A percentile compares a stretch with the other conserved stretches of the same genome.
phyloP scores from a whole-genome alignment of 2,797 vertebrate species.

The Lophura swinhoii region DNA sequence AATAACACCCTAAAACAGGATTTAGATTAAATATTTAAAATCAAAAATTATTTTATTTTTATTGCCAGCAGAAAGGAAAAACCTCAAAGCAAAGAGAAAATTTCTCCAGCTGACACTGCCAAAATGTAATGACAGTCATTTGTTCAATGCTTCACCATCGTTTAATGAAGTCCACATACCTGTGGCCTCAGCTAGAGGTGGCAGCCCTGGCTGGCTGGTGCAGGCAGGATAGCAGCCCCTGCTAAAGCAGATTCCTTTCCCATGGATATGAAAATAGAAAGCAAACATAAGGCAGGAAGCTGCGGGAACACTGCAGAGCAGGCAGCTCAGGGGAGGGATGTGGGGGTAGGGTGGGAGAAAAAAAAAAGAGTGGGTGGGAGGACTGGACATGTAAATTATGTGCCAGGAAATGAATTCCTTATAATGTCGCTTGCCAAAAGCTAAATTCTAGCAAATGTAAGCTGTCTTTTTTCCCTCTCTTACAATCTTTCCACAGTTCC shows the following conservation, averaged over 20 bases:
- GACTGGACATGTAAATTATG: constrained; percentile 78
- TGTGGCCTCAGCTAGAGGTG: constrained; percentile 10
- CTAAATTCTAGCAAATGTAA: constrained; percentile 72
- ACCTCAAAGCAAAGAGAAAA: constrained; percentile 33
- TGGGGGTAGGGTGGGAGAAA: constrained; percentile 62
- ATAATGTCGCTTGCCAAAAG: constrained; percentile 76
- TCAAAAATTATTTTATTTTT: constrained; percentile 54
- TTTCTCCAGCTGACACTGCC: background rate
- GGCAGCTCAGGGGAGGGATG: constrained; percentile 41
- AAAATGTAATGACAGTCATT: constrained; percentile 44
- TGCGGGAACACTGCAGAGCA: constrained; percentile 43
- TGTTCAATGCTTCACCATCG: background rate
- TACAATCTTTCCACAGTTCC: constrained; percentile 3
- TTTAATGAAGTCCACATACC: constrained; percentile 41
- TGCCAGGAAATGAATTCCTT: constrained; percentile 83
- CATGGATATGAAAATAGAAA: constrained; percentile 83
- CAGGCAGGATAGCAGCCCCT: background rate
- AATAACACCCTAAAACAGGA: constrained; percentile 55
- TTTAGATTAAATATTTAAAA: constrained; percentile 74
- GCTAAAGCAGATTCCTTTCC: constrained; percentile 76
- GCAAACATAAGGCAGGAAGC: constrained; percentile 77
- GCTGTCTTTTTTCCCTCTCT: background rate
- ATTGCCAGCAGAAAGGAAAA: constrained; percentile 33
- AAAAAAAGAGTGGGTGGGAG: constrained; percentile 53
- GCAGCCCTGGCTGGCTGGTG: background rate